Percentiles rank a stretch among this genome's conserved stretches.
Evolutionary conservation across 2,797 vertebrate species (phyloP).

Genomic region (Eremophila alpestris): DNA sequence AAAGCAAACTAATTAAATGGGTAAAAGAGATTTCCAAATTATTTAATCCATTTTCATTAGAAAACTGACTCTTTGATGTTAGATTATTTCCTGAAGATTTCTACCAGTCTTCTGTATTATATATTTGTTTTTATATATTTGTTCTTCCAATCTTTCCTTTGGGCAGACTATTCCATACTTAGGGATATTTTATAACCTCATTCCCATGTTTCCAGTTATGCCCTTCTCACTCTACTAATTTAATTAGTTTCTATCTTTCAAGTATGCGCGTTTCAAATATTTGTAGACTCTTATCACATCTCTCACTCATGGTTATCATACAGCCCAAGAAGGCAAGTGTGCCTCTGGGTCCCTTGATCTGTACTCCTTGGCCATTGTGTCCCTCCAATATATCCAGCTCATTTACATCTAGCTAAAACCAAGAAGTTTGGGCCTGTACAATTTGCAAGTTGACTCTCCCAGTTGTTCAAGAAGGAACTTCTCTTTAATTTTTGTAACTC

Average conservation of each 20-base stretch:
- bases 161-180: neutral
- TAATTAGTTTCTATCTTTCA: conserved; percentile 17
- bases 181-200: neutral
- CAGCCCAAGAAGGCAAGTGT: neutral
- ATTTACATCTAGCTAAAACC: neutral
- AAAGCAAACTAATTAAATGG: conserved; percentile 40
- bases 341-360: neutral
- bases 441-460: neutral
- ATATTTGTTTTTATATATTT: neutral
- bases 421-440: neutral
- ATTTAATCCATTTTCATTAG: conserved; percentile 20
- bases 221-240: neutral
- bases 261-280: neutral
- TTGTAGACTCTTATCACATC: neutral
- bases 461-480: neutral
- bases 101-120: neutral
- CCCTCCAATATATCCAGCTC: neutral
- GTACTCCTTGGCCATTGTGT: neutral
- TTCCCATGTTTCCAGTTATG: conserved; percentile 5
- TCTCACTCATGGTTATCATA: neutral
- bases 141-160: conserved; percentile 6
- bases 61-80: conserved; percentile 13
- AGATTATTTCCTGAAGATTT: conserved; percentile 25
- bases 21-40: conserved; percentile 14
- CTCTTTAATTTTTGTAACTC: neutral